Percentiles rank a stretch among this genome's conserved stretches.
Conservation (phyloP, 2,888 invertebrate species). For the Rhamnusium bicolor region DNA sequence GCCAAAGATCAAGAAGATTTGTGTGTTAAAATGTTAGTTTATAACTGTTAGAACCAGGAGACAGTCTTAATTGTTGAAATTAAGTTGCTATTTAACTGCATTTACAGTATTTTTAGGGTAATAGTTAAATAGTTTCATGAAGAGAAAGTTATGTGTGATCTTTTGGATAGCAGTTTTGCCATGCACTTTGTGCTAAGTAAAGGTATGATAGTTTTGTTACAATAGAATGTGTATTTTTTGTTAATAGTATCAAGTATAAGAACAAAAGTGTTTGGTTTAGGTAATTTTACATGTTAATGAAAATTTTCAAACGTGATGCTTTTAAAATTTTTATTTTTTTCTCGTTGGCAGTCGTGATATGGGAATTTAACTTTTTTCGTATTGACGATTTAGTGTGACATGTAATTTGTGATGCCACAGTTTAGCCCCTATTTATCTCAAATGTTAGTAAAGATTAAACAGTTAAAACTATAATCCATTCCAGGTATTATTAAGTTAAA, state of each 20-base stretch:
- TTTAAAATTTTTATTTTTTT: no score
- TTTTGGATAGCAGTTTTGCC: conserved; percentile 16
- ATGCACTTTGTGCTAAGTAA: conserved; percentile 22
- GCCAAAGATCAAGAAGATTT: conserved; percentile 9
- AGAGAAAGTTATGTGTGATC: conserved; percentile 35
- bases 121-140: not conserved
- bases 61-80: not conserved
- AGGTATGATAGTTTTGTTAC: conserved; percentile 11
- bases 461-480: no score
- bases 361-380: no score
- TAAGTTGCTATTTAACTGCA: not conserved
- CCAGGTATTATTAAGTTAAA: no score
- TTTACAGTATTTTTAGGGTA: not conserved
- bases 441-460: no score
- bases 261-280: no score
- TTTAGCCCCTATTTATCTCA: no score
- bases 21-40: conserved; percentile 10
- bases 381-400: no score
- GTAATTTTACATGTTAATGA: no score
- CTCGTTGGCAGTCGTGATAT: no score
- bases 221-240: not conserved
- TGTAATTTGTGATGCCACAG: no score
- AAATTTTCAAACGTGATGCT: not conserved
- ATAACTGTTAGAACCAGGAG: conserved; percentile 1
- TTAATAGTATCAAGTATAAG: no score